Conservation (phyloP, 1,140 invertebrate genomes). For the Linepithema humile region DNA sequence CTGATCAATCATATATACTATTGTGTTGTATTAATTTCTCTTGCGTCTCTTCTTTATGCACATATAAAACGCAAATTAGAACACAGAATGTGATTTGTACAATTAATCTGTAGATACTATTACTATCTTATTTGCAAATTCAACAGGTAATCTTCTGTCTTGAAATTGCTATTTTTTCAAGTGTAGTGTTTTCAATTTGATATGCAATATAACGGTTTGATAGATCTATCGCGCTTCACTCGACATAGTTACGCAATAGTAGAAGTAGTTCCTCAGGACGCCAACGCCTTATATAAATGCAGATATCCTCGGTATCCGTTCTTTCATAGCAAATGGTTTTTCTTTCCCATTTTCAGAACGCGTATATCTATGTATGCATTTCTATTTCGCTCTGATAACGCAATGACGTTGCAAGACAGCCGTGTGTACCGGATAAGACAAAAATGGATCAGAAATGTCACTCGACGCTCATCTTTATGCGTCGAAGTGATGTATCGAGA, state of each 20-base stretch:
- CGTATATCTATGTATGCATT: neutral
- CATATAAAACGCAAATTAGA: too few species aligned
- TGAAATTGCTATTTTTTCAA: neutral
- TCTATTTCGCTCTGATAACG: constrained; percentile 22
- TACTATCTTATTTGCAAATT: too few species aligned
- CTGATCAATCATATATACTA: too few species aligned
- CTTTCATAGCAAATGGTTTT: constrained; percentile 17
- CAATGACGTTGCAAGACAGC: neutral
- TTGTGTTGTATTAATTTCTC: too few species aligned
- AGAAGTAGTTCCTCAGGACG: constrained; percentile 11
- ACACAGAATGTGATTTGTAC: too few species aligned
- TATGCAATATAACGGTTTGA: neutral
- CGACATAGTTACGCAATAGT: constrained; percentile 17
- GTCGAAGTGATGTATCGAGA: too few species aligned
- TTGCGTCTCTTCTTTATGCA: too few species aligned
- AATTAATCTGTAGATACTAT: too few species aligned
- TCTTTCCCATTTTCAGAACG: constrained; percentile 35
- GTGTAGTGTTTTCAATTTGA: neutral
- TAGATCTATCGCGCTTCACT: neutral
- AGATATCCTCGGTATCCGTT: constrained; percentile 15
- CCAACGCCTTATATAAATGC: constrained; percentile 39
- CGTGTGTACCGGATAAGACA: neutral
- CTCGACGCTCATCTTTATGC: neutral
- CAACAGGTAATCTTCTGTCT: neutral
- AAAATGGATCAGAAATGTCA: neutral